A percentile compares a stretch with the other conserved stretches of the same genome.
These are phyloP conservation scores for Rhabdomys pumilio DNA, from an alignment of 2,797 vertebrate genomes.

Conservation along the genomic window DNA sequence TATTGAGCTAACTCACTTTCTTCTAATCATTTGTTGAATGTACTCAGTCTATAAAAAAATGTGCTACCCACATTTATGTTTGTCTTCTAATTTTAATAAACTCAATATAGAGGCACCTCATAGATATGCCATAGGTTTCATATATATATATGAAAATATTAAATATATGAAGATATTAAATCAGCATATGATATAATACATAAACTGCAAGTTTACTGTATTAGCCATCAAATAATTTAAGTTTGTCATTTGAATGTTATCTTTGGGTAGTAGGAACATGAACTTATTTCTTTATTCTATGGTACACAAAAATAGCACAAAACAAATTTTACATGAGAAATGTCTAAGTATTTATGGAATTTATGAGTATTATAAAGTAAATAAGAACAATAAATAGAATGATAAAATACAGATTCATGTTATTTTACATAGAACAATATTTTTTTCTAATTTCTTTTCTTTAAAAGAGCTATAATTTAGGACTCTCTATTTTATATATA, in stretches of 20 bases:
- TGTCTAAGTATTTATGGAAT: not conserved
- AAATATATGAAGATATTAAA: too few relatives aligned
- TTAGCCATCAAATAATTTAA: not conserved
- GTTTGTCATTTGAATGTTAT: not conserved
- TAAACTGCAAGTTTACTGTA: not conserved
- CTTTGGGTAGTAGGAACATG: not conserved
- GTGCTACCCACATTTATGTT: not conserved
- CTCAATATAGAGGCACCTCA: not conserved
- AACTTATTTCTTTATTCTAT: not conserved
- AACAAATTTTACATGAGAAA: not conserved
- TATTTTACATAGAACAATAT: not conserved
- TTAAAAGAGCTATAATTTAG: not conserved
- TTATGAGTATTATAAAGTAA: not conserved
- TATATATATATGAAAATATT: too few relatives aligned
- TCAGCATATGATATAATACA: too few relatives aligned
- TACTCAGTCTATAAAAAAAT: not conserved
- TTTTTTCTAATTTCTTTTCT: not conserved
- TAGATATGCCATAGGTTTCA: not conserved
- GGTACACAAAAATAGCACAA: not conserved
- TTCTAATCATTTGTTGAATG: not conserved
- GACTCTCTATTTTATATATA: not conserved
- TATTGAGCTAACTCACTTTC: not conserved
- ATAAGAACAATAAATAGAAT: not conserved
- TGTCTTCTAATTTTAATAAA: not conserved
- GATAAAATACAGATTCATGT: not conserved